A percentile compares a stretch with the other conserved stretches of the same genome.
Conservation (phyloP, 2,888 invertebrate genomes). For the Frankliniella fusca region DNA sequence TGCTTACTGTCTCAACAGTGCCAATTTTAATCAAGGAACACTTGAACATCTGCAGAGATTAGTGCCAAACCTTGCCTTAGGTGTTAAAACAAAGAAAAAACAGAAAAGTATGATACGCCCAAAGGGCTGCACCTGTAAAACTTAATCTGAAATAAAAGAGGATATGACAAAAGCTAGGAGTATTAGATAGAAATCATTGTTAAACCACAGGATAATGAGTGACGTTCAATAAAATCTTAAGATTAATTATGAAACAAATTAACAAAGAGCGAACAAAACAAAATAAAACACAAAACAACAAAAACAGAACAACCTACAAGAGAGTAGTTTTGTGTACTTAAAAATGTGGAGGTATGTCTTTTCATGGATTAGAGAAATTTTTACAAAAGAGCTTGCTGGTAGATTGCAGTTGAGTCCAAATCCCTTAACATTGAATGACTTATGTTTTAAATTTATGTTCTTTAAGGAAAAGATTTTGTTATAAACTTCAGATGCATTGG, state of each 20-base stretch:
- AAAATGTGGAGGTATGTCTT: constrained; percentile 30
- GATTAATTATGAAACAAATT: constrained; percentile 31
- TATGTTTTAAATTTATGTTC: too few species aligned
- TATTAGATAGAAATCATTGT: constrained; percentile 31
- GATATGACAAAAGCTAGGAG: constrained; percentile 28
- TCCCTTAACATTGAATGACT: background rate
- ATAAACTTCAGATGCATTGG: too few species aligned
- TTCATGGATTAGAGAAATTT: background rate
- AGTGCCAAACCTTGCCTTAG: background rate
- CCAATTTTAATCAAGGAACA: too few species aligned
- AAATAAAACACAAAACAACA: constrained; percentile 29
- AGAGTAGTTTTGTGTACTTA: constrained; percentile 17
- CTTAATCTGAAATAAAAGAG: background rate
- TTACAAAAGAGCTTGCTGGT: constrained; percentile 4
- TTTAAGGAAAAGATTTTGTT: too few species aligned
- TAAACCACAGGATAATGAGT: constrained; percentile 29
- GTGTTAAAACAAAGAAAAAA: background rate
- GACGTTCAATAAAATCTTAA: constrained; percentile 31
- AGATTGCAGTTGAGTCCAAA: constrained; percentile 16
- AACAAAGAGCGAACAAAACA: constrained; percentile 32
- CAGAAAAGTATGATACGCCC: background rate
- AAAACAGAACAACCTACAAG: background rate
- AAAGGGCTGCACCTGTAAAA: background rate
- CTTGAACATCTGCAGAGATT: too few species aligned
- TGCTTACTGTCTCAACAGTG: too few species aligned